These are phyloP conservation scores for Fragum sueziense DNA, from an alignment of 2,888 invertebrate genomes.

Conservation along the genomic window DNA sequence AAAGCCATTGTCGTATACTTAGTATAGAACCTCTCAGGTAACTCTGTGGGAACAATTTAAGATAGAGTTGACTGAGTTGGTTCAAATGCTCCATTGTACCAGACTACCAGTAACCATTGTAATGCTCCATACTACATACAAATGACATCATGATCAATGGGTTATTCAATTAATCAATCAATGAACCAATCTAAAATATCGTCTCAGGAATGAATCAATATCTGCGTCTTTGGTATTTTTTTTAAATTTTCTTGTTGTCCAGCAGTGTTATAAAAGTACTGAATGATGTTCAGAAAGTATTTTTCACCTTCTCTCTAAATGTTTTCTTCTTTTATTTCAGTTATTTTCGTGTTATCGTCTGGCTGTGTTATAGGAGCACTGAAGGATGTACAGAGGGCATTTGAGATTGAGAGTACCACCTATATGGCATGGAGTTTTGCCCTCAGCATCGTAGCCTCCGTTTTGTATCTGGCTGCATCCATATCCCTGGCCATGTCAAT, in stretches of 20 bases:
- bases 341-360: slow-evolving; percentile 52
- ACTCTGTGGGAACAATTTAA: too few species aligned
- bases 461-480: slow-evolving; percentile 53
- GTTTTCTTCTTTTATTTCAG: slow-evolving; percentile 43
- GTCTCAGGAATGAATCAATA: too few species aligned
- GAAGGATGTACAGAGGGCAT: slow-evolving; percentile 61
- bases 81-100: too few species aligned
- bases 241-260: neutral
- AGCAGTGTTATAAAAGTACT: neutral
- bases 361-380: slow-evolving; percentile 59
- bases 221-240: neutral
- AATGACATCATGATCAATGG: too few species aligned
- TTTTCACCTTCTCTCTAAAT: neutral
- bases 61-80: too few species aligned
- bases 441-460: slow-evolving; percentile 54
- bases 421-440: slow-evolving; percentile 66
- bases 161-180: neutral
- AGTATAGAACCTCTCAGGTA: too few species aligned
- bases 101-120: too few species aligned
- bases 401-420: slow-evolving; percentile 27
- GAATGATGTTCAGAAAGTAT: neutral
- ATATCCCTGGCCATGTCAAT: slow-evolving; percentile 37
- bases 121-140: too few species aligned
- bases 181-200: too few species aligned
- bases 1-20: too few species aligned